A percentile compares a stretch with the other conserved stretches of the same genome.
Conservation (phyloP, 2,113 vertebrate species). For the Ibidorhyncha struthersii region DNA sequence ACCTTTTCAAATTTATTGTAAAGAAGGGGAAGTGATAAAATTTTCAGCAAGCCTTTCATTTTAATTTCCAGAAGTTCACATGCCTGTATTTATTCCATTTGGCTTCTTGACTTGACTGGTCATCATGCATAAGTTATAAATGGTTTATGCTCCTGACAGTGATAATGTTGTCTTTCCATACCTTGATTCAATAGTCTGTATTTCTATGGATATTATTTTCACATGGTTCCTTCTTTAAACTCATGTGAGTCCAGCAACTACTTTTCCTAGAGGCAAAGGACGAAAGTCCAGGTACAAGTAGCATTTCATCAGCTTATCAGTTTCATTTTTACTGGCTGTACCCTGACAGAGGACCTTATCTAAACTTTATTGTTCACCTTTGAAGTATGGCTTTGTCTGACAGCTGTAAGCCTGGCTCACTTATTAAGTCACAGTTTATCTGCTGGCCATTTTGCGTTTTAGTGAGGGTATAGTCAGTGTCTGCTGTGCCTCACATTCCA, state of each 20-base stretch:
- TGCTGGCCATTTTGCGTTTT: not conserved
- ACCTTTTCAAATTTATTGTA: not conserved
- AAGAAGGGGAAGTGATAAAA: not conserved
- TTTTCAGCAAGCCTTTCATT: not conserved
- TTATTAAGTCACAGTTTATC: not conserved
- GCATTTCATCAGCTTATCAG: not conserved
- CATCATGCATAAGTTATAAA: not conserved
- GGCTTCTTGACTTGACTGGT: not conserved
- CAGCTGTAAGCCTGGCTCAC: not conserved
- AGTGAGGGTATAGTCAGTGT: not conserved
- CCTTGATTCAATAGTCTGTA: not conserved
- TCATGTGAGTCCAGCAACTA: not conserved
- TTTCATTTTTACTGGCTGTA: not conserved
- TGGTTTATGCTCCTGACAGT: not conserved
- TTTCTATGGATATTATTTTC: not conserved
- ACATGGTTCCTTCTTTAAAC: not conserved
- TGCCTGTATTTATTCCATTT: not conserved
- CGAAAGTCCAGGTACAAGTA: constrained; percentile 52
- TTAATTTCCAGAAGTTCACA: not conserved
- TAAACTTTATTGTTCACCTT: not conserved
- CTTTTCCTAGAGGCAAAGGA: not conserved
- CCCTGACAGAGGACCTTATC: constrained; percentile 38
- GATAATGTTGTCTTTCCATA: not conserved
- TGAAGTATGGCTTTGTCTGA: not conserved
- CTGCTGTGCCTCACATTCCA: not conserved